Conservation (phyloP, 2,113 vertebrate species). For the Gorsachius goisagi region DNA sequence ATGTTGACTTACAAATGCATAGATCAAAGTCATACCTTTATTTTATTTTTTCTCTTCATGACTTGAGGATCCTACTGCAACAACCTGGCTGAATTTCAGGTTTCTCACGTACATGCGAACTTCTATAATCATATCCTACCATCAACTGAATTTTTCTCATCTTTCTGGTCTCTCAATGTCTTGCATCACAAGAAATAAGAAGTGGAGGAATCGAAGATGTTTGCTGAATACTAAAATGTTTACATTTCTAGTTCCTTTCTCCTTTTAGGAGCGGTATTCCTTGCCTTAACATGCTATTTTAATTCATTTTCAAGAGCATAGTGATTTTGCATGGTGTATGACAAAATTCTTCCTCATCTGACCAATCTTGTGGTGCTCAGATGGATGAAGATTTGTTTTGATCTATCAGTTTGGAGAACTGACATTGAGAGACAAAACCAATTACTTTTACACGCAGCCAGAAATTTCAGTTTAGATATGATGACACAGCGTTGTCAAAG, state of each 20-base stretch:
- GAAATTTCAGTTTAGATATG: background rate
- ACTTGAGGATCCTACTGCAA: background rate
- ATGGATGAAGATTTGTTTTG: background rate
- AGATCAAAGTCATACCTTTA: background rate
- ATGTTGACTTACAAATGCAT: fast-evolving
- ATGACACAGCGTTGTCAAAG: background rate
- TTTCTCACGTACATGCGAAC: background rate
- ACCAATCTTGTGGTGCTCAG: background rate
- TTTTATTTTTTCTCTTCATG: background rate
- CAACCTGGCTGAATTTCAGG: background rate
- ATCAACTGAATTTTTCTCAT: background rate
- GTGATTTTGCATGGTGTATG: background rate
- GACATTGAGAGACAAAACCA: background rate
- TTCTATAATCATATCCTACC: background rate
- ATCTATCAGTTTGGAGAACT: background rate
- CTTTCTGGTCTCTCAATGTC: background rate
- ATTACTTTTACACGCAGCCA: background rate
- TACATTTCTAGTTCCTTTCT: background rate
- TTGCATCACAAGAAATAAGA: background rate
- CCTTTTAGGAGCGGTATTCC: background rate
- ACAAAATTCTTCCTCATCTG: background rate
- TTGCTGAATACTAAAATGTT: background rate
- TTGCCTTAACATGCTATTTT: background rate
- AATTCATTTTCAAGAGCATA: background rate
- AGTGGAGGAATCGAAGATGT: background rate